Conservation (phyloP, 2,797 vertebrate genomes). For the Rhadinocentrus ornatus region DNA sequence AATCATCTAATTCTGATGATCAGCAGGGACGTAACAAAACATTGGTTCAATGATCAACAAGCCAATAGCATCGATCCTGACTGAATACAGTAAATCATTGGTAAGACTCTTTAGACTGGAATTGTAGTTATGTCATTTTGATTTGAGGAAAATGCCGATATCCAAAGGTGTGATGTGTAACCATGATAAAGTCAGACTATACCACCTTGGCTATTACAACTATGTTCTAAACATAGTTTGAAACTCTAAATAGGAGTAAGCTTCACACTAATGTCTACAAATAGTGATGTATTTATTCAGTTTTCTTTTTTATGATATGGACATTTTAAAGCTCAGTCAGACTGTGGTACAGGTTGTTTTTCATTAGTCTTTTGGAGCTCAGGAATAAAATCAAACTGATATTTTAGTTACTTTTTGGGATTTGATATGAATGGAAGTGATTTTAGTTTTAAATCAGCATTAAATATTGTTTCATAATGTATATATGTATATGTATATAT, state of each 20-base stretch:
- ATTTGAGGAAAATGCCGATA: no score
- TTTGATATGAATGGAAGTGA: no score
- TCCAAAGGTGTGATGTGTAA: no score
- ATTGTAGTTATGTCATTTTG: background rate
- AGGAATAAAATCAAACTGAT: no score
- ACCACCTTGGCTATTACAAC: background rate
- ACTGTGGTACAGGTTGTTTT: no score
- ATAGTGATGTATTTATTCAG: background rate
- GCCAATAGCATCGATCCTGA: background rate
- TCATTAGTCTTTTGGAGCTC: no score
- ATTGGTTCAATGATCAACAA: background rate
- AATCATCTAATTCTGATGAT: background rate
- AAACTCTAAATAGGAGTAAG: background rate
- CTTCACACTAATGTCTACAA: background rate
- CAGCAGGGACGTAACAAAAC: background rate
- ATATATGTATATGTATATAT: background rate
- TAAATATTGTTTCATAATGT: no score
- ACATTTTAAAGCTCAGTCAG: no score
- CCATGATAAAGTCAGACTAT: no score
- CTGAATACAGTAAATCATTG: background rate
- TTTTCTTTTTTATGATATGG: no score
- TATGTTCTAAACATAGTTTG: background rate
- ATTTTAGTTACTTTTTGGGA: no score
- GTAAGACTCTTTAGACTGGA: background rate
- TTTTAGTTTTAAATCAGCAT: no score